Evolutionary conservation across 1,140 invertebrate species (phyloP), one percentile per base, ranked within the genome.

Genomic region (Subanguina moxae): DNA sequence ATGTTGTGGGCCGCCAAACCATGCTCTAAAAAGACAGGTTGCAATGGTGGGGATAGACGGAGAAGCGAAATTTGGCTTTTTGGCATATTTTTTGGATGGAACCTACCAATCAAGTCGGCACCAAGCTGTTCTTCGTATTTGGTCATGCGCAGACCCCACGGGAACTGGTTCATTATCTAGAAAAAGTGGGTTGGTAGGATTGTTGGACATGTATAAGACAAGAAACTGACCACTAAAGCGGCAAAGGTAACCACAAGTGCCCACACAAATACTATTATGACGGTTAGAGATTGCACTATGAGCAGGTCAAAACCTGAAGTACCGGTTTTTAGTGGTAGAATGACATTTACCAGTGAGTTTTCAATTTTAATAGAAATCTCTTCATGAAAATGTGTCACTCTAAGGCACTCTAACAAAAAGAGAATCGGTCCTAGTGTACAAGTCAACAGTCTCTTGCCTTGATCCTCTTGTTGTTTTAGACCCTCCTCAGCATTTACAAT

Each of bases 101-200:
- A 38, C 32, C 11, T 3, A 38, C 32, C 32, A 38, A 38, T 38
- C 11, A 38, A 38, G 32, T 38, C 32, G 11, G 32, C 91, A 1
- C 91, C 91, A 0, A 93, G 80, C 21, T 93, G 84, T 82, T 94
- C 91, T 62, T 91, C 90, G 67, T 90, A 87, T 0, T 88, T 86
- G 58, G 88, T 87, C 90, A 93, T 91, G 38, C 91, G 86, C 62
- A 94, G 64, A 28, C 78, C 90, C 8, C 89, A 88, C 75, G 91
- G 85, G 3, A 92, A 84, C 78, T 88, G 88, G 80, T 92, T 88
- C 11, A 93, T 88, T 25, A 88, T 58, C 87, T 88, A n/a, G 67
- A 38, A 77, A 15, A 52, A 7, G 3, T 8, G 17, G 23, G 3
- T 52, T 52, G 8, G 3, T 21, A 52, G 17, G 17, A 52, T 52